phyloP scores from a whole-genome alignment of 2,888 invertebrate genomes.

The Acronicta psi region DNA sequence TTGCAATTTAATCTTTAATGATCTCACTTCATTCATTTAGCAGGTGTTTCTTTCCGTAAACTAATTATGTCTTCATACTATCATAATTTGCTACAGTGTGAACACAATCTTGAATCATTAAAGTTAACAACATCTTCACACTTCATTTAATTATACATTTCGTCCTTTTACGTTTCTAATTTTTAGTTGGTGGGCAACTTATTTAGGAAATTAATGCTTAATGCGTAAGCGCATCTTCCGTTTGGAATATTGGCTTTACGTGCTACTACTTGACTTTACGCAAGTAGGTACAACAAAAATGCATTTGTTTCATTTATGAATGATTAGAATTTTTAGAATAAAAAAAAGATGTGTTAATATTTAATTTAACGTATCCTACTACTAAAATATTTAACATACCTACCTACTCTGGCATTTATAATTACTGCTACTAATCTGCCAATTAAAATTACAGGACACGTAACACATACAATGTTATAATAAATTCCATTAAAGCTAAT shows the following conservation, averaged over 20 bases:
- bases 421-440: conserved; percentile 8
- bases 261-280: too few species aligned
- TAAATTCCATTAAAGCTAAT: conserved; percentile 32
- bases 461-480: conserved; percentile 11
- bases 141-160: neutral
- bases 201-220: too few species aligned
- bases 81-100: conserved; percentile 11
- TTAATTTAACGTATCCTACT: too few species aligned
- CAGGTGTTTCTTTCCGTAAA: conserved; percentile 34
- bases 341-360: too few species aligned
- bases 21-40: conserved; percentile 16
- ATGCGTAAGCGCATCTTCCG: too few species aligned
- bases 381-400: too few species aligned
- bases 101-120: conserved; percentile 12
- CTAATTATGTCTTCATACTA: conserved; percentile 9
- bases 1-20: conserved; percentile 30
- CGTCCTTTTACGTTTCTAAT: too few species aligned
- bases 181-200: too few species aligned
- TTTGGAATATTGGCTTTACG: too few species aligned
- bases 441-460: conserved; percentile 18
- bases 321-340: too few species aligned
- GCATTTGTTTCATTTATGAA: too few species aligned
- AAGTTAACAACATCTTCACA: neutral
- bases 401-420: neutral
- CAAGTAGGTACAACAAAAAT: too few species aligned